Evolutionary conservation across 2,113 vertebrate species (phyloP), one percentile per base, ranked within the genome.

Genomic region (Hydrochoerus hydrochaeris): DNA sequence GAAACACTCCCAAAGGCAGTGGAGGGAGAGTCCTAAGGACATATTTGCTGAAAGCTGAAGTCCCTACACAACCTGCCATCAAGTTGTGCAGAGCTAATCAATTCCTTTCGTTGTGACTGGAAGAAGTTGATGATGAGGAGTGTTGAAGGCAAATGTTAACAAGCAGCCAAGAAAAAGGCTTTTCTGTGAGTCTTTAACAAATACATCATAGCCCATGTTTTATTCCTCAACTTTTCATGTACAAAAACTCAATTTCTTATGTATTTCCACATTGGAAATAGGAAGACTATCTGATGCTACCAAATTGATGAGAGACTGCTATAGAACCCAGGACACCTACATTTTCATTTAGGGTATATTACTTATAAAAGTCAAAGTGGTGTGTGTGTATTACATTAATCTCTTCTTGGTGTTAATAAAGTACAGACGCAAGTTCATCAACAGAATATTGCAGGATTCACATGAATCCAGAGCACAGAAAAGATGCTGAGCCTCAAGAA

Each of bases 401-500:
- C 30, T 85, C 83, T 82, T 90, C 35, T 30, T 88, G 52, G 10
- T 93, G 63, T 71, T 46, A 92, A 88, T 65, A 81, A 41, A 82
- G 20, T 19, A 16, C 54, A 63, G 13, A 65, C 6, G 38, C 65
- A 80, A 85, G 80, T 88, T 67, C 54, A 87, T 81, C 7, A 77
- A 52, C 19, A 90, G 22, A 85, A 85, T 8, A 77, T 35, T 87
- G 14, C 0, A 73, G 28, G 44, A 35, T 84, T 14, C 63, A 32
- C 9, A n/a, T 62, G 44, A 95, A 77, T 30, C 89, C 67, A 44
- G 69, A 63, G 26, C 46, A 90, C 57, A 95, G 67, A 95, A n/a
- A 77, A 85, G 26, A 92, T 46, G 17, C 60, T 83, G 9, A 41
- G 62, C 24, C n/a, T 83, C 46, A 86, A 92, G 26, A 60, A 67